phyloP scores from a whole-genome alignment of 2,113 vertebrate species.

The Pseudonaja textilis region DNA sequence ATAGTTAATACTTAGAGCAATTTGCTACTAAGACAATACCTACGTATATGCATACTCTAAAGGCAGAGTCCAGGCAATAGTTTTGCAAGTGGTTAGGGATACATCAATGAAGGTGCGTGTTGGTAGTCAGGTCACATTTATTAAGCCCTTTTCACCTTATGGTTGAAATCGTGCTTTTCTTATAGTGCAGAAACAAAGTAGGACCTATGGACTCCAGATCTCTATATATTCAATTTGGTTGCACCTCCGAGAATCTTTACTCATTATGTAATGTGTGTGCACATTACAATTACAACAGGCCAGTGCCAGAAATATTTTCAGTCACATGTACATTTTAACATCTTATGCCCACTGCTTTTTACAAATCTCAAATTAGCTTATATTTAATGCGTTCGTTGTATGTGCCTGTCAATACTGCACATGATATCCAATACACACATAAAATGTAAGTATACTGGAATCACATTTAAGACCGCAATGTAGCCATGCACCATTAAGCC shows the following conservation, averaged over 20 bases:
- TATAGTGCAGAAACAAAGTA: background rate
- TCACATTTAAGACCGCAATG: background rate
- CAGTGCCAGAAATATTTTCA: background rate
- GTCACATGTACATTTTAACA: background rate
- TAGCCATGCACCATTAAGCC: background rate
- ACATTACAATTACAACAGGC: background rate
- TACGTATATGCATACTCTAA: background rate
- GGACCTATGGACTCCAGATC: background rate
- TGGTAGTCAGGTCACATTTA: background rate
- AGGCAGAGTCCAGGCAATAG: background rate
- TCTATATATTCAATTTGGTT: background rate
- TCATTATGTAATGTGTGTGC: background rate
- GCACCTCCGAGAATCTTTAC: background rate
- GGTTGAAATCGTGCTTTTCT: background rate
- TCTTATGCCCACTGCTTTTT: background rate
- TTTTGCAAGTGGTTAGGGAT: background rate
- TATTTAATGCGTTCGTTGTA: background rate
- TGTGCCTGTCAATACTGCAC: background rate
- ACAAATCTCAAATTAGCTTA: background rate
- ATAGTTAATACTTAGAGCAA: background rate
- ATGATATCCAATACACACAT: background rate
- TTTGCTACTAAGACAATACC: background rate
- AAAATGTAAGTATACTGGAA: background rate
- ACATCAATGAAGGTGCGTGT: background rate
- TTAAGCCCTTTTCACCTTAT: background rate